A percentile compares a stretch with the other conserved stretches of the same genome.
Evolutionary conservation across 2,888 invertebrate species (phyloP).

Genomic region (Chironomus riparius): DNA sequence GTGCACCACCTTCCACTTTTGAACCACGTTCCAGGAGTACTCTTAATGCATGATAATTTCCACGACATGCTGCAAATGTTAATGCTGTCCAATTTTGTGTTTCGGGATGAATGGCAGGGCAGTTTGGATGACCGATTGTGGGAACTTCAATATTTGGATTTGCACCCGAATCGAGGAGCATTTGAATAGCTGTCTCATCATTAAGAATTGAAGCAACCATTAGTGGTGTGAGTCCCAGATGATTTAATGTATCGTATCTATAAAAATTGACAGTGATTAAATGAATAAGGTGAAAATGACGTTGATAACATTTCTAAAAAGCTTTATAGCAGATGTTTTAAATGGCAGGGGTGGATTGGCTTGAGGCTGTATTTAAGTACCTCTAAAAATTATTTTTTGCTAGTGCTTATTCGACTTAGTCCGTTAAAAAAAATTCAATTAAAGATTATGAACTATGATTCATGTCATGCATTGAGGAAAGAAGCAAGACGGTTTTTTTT

Average conservation of each 20-base stretch:
- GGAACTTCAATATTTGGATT: slow-evolving; percentile 76
- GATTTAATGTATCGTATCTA: slow-evolving; percentile 64
- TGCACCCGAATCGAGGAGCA: slow-evolving; percentile 69
- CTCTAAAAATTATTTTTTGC: background rate
- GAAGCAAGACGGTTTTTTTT: too few species aligned
- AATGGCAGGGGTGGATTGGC: background rate
- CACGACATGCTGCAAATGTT: slow-evolving; percentile 61
- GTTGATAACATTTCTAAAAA: background rate
- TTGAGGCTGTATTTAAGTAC: too few species aligned
- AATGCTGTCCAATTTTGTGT: slow-evolving; percentile 81
- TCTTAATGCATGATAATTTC: slow-evolving; percentile 52
- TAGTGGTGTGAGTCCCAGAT: slow-evolving; percentile 68
- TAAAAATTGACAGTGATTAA: background rate
- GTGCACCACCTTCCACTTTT: slow-evolving; percentile 76
- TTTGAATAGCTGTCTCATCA: slow-evolving; percentile 66
- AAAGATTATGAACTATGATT: too few species aligned
- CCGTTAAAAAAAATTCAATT: too few species aligned
- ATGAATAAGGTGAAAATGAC: background rate
- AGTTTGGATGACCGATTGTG: slow-evolving; percentile 39
- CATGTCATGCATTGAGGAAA: too few species aligned
- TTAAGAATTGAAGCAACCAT: slow-evolving; percentile 76
- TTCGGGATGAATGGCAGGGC: slow-evolving; percentile 53
- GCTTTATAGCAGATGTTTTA: background rate
- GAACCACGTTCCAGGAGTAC: slow-evolving; percentile 72
- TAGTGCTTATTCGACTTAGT: too few species aligned